These are phyloP conservation scores for Mirounga angustirostris DNA, from an alignment of 2,113 vertebrate genomes.

Conservation along the genomic window DNA sequence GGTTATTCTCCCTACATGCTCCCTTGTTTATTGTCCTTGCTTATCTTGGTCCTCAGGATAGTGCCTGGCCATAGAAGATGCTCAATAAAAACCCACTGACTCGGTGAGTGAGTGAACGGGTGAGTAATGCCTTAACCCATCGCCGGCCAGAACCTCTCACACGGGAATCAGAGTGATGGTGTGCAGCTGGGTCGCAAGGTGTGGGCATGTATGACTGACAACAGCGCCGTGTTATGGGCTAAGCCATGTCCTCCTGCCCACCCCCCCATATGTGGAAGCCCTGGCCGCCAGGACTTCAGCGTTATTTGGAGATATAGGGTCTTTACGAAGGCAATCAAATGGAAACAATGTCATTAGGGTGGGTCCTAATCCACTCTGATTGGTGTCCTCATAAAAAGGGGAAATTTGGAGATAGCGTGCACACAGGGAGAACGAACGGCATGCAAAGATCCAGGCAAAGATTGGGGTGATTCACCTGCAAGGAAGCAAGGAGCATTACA, in stretches of 20 bases:
- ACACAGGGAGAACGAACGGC: rapidly evolving
- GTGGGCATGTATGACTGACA: rapidly evolving
- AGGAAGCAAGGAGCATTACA: background rate
- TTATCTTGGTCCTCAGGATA: background rate
- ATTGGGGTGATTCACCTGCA: background rate
- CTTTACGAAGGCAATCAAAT: background rate
- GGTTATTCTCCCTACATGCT: rapidly evolving
- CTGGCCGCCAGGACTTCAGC: background rate
- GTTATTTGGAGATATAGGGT: background rate
- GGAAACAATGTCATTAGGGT: background rate
- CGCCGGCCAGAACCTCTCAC: too few relatives aligned
- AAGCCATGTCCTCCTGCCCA: background rate
- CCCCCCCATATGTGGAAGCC: too few relatives aligned
- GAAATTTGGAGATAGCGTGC: background rate
- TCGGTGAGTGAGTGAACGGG: background rate
- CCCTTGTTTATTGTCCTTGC: background rate
- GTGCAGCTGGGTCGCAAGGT: background rate
- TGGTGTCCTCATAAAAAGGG: background rate
- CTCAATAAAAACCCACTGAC: background rate
- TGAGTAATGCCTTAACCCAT: background rate
- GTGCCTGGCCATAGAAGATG: background rate
- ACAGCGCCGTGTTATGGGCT: background rate
- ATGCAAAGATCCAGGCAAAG: background rate
- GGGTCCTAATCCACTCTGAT: background rate
- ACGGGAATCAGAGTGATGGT: rapidly evolving